These are phyloP conservation scores for Pogonus chalceus DNA, from an alignment of 1,140 invertebrate species.

Conservation along the genomic window DNA sequence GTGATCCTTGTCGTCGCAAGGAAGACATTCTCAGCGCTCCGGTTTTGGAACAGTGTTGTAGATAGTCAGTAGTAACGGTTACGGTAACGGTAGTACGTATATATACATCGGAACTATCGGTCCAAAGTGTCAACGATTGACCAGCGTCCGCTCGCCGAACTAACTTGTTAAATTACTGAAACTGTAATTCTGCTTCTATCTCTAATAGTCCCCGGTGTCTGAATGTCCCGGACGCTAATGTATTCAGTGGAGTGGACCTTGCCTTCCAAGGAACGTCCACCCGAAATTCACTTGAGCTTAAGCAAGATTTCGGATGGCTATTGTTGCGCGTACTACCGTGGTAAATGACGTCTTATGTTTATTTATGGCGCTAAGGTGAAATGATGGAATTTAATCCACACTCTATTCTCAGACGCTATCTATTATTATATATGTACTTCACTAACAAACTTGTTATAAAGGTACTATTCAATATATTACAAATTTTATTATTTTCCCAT, in stretches of 20 bases:
- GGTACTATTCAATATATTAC: too few relatives aligned
- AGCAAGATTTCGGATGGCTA: neutral
- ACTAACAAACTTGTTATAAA: too few relatives aligned
- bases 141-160: neutral
- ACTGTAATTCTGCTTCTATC: constrained; percentile 2
- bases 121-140: constrained; percentile 2
- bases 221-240: neutral
- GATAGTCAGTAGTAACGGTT: too few relatives aligned
- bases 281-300: neutral
- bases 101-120: neutral
- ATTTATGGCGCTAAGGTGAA: constrained; percentile 4
- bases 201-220: constrained; percentile 4
- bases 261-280: neutral
- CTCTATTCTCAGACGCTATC: too few relatives aligned
- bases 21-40: constrained; percentile 4
- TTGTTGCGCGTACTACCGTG: neutral
- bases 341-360: constrained; percentile 6
- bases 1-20: neutral
- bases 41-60: too few relatives aligned
- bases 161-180: constrained; percentile 7
- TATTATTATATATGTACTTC: too few relatives aligned
- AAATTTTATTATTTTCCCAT: too few relatives aligned
- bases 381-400: neutral
- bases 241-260: neutral
- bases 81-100: too few relatives aligned